phyloP scores from a whole-genome alignment of 2,888 invertebrate species.

The Orthosia gracilis region DNA sequence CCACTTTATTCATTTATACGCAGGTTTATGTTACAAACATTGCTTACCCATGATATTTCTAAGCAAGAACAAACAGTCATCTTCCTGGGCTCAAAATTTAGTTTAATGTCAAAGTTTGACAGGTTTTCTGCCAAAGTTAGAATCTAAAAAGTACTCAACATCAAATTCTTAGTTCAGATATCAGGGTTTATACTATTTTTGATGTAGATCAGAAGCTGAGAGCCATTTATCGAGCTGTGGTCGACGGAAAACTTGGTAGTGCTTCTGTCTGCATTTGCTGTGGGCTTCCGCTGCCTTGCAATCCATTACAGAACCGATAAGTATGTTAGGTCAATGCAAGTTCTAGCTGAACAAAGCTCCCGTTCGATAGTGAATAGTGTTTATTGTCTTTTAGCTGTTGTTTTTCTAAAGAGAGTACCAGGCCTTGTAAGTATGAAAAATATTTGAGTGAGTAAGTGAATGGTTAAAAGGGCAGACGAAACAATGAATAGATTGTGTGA shows the following conservation, averaged over 20 bases:
- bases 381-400: neutral
- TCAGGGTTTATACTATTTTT: neutral
- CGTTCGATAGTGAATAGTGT: neutral
- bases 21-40: too few species aligned
- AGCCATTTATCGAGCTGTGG: neutral
- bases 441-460: neutral
- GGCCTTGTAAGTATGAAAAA: neutral
- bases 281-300: slow-evolving; percentile 25
- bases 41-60: too few species aligned
- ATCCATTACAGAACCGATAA: neutral
- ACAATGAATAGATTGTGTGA: too few species aligned
- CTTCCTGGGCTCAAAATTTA: too few species aligned
- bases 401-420: neutral
- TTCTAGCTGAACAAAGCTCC: neutral
- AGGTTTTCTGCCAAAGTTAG: too few species aligned
- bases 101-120: too few species aligned
- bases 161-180: too few species aligned
- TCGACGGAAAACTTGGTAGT: slow-evolving; percentile 16
- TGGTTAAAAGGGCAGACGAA: neutral
- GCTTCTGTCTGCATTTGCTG: slow-evolving; percentile 17
- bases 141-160: too few species aligned
- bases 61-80: neutral
- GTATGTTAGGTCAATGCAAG: neutral
- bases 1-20: too few species aligned
- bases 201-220: neutral